Base-by-base conservation (phyloP, 1,140 invertebrate genomes). In the Trachymyrmex septentrionalis region DNA sequence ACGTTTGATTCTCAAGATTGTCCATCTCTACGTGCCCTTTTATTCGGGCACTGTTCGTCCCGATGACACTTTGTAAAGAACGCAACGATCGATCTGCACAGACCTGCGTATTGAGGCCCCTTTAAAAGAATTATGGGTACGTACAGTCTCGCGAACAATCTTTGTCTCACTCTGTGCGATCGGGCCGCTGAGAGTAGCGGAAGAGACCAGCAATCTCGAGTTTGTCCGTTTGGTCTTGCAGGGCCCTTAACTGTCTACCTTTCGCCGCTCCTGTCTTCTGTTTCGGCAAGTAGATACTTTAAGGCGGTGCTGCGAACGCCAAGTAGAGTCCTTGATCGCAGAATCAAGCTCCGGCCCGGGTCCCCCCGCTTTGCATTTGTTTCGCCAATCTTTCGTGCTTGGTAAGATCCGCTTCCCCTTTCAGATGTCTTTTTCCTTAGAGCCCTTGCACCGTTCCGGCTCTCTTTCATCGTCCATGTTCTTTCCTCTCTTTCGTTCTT, bases 321-420 rank as follows among this genome's bases (percentile, higher is more conserved):
- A 86, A 88, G 76, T 85, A 81, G 84, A 81, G 86, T 78, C 78
- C 85, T 90, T 73, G 88, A 89, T 89, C 88, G 88, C 88, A 82
- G 61, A 88, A 80, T 87, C 87, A 64, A 73, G 10, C 72, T 55
- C 59, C 71, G 66, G 57, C 27, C 87, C 77, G 77, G 86, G 69
- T 88, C 72, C 76, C 72, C 76, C 87, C 92, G 91, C 92, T 94
- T 95, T 95, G 94, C 93, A 95, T 95, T 95, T 93, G 92, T 94
- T 95, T 93, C 91, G 91, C 87, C 90, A 88, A 92, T 93, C 91
- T 88, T 86, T 48, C 87, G 85, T 85, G 77, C 85, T 59, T 53
- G 57, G 72, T 72, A 87, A 87, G 87, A 87, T 24, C 87, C 85
- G 86, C 61, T 92, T 84, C 89, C 86, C 89, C 91, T 94, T 95